Base-by-base conservation (phyloP, 2,888 invertebrate genomes). In the Leucophenga montana region DNA sequence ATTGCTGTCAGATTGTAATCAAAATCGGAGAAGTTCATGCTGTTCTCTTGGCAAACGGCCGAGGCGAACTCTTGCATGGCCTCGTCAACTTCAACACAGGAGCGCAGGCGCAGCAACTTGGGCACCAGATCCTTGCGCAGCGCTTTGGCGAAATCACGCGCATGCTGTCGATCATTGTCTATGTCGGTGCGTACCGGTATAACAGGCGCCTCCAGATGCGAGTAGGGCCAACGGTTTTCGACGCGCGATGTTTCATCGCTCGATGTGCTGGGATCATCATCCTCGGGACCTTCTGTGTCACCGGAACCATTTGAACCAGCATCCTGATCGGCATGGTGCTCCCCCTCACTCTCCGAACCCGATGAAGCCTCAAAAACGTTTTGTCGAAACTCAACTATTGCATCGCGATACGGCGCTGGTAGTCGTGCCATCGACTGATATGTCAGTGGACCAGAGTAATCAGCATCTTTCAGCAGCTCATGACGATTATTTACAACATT, bases 51-150 rank as follows among this genome's bases (percentile, higher is more conserved):
- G 87, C 97, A 97, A 80, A 96, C 95, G 74, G 94, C 93, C 0
- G 97, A 97, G 1, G 97, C 95, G 84, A 97, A 97, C 85, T 95
- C 94, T 89, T 97, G 97, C 88, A 98, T 91, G 0, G 95, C 94
- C 87, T 96, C 95, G 84, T 98, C 97, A 22, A 97, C 92, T 88
- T 97, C 96, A 76, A 95, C 94, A 69, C 95, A 94, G 77, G 95
- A 95, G 73, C 94, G 91, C 1, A 96, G 89, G 27, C 92, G 90
- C 59, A 95, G 88, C 1, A 97, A 89, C 83, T 94, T 93, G 0
- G 96, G 96, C 13, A 97, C 90, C 53, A 96, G 89, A 70, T 94
- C 92, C 72, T 92, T 91, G 73, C 92, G 92, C 27, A 97, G 85
- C 0, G 94, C 94, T 83, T 93, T 93, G 0, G 95, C 93, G 86